phyloP scores from a whole-genome alignment of 2,797 vertebrate genomes.

The Holocentrus rufus region DNA sequence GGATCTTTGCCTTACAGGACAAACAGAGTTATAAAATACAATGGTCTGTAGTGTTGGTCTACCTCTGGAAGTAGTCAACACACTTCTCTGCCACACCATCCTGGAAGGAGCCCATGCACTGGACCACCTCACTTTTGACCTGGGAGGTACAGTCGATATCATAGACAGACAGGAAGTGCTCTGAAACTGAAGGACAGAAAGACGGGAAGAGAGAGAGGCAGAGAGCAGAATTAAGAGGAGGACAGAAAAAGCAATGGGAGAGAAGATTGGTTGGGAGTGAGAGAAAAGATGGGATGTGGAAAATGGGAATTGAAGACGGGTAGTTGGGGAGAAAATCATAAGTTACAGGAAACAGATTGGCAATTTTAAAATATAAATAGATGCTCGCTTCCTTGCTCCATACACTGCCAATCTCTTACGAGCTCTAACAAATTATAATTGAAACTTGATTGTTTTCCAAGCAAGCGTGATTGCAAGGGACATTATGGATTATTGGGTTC shows the following conservation, averaged over 20 bases:
- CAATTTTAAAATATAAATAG: conserved; percentile 8
- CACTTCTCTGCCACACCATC: conserved; percentile 95
- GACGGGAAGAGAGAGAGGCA: neutral
- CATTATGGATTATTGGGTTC: conserved; percentile 19
- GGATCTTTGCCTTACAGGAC: neutral
- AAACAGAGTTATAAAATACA: no score
- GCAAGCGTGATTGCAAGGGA: neutral
- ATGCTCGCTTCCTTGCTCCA: neutral
- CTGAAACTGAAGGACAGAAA: conserved; percentile 84
- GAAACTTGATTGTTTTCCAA: conserved; percentile 19
- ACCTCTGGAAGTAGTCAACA: conserved; percentile 94
- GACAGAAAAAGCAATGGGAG: neutral
- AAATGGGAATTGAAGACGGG: neutral
- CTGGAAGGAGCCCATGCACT: conserved; percentile 97
- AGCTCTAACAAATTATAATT: conserved; percentile 5
- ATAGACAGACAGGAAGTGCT: conserved; percentile 93
- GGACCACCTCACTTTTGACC: conserved; percentile 89
- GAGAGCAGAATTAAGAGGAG: neutral
- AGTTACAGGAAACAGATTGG: conserved; percentile 1
- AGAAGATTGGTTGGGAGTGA: no score
- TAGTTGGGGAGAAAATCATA: neutral
- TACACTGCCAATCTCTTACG: conserved; percentile 7
- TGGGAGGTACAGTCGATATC: conserved; percentile 88
- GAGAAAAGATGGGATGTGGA: neutral
- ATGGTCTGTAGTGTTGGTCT: conserved; percentile 55